These are phyloP conservation scores for Sipha maydis DNA, from an alignment of 2,888 invertebrate genomes.

Conservation along the genomic window DNA sequence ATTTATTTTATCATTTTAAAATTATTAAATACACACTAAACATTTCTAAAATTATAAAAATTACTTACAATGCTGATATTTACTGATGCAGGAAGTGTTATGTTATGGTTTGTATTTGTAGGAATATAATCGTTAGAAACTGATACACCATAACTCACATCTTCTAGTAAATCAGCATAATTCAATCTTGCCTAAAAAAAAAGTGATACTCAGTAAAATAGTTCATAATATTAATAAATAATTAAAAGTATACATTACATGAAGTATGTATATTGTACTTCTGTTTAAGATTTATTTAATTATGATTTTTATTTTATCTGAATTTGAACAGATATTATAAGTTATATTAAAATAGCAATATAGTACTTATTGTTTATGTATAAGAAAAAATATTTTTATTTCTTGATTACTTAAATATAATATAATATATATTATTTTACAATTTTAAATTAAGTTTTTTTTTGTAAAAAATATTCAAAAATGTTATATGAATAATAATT, in stretches of 20 bases:
- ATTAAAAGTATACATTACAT: neutral
- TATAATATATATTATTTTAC: neutral
- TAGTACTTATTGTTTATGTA: neutral
- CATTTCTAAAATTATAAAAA: conserved; percentile 3
- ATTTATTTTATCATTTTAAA: neutral
- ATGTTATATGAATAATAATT: too few species aligned
- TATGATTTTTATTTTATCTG: too few species aligned
- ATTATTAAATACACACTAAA: neutral
- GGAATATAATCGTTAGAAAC: neutral
- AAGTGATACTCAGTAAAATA: neutral
- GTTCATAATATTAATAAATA: neutral
- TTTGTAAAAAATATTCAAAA: too few species aligned
- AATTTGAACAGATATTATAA: too few species aligned
- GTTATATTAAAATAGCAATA: neutral
- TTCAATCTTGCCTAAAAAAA: neutral
- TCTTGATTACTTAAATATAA: neutral
- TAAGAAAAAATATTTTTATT: neutral
- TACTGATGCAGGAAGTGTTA: neutral
- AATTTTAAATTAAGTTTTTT: too few species aligned
- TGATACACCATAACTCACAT: neutral
- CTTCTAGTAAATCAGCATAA: neutral
- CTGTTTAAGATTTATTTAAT: too few species aligned
- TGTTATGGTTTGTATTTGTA: conserved; percentile 6
- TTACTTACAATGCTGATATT: conserved; percentile 4
- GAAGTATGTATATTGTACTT: too few species aligned